These are phyloP conservation scores for Spilarctia lutea DNA, from an alignment of 2,888 invertebrate species.

Conservation along the genomic window DNA sequence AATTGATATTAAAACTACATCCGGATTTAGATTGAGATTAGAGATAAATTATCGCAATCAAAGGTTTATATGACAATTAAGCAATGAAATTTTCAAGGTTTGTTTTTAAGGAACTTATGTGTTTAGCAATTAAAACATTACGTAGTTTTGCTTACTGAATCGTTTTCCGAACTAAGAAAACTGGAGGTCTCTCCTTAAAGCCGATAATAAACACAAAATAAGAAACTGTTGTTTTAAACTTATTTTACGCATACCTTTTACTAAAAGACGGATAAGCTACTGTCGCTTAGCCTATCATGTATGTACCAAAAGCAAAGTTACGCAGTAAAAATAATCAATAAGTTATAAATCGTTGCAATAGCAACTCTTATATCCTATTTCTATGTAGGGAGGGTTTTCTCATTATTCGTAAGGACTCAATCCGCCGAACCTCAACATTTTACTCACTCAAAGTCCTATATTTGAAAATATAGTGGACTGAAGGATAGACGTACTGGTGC, in stretches of 20 bases:
- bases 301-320: too few relatives aligned
- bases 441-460: too few relatives aligned
- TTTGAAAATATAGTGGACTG: background rate
- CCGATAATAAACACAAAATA: background rate
- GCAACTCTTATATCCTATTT: too few relatives aligned
- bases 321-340: background rate
- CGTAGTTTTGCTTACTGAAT: background rate
- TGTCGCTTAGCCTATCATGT: background rate
- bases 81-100: background rate
- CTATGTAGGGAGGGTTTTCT: background rate
- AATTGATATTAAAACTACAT: background rate
- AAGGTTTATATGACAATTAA: background rate
- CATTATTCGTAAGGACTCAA: background rate
- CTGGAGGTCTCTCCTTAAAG: background rate
- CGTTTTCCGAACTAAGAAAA: background rate
- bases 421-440: background rate
- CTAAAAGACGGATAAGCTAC: background rate
- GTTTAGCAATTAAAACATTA: background rate
- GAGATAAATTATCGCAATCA: background rate
- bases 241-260: background rate
- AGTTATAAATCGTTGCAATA: background rate
- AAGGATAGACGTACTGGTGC: background rate
- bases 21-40: background rate
- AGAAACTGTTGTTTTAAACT: background rate
- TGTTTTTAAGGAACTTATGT: background rate